Evolutionary conservation across 2,113 vertebrate species (phyloP).

Genomic region (Grammomys dolichurus): DNA sequence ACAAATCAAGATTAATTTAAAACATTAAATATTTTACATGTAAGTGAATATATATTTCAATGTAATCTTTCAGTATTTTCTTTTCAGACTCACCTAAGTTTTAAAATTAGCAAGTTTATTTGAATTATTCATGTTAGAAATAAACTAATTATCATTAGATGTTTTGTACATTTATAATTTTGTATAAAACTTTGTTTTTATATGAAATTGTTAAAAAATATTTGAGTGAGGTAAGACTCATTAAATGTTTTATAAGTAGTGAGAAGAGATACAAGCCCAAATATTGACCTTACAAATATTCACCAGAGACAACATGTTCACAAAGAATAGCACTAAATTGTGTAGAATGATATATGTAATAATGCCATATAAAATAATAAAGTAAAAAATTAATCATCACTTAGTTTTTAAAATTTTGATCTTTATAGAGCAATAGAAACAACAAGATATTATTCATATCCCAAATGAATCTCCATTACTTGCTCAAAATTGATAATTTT

Average conservation of each 20-base stretch:
- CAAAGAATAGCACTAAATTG: neutral
- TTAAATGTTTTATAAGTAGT: neutral
- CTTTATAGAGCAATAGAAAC: neutral
- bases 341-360: neutral
- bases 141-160: neutral
- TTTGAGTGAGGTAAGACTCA: neutral
- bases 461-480: neutral
- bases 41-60: neutral
- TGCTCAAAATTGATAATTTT: neutral
- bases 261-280: neutral
- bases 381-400: neutral
- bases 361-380: neutral
- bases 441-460: neutral
- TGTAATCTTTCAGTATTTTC: neutral
- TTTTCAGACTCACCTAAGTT: neutral
- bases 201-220: neutral
- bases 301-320: neutral
- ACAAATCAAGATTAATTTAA: neutral
- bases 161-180: neutral
- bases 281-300: neutral
- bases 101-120: neutral
- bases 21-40: neutral
- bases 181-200: neutral
- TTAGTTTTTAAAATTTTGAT: neutral
- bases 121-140: neutral